phyloP scores from a whole-genome alignment of 64 coral and sea anemone genomes.

The Astreopora myriophthalma region DNA sequence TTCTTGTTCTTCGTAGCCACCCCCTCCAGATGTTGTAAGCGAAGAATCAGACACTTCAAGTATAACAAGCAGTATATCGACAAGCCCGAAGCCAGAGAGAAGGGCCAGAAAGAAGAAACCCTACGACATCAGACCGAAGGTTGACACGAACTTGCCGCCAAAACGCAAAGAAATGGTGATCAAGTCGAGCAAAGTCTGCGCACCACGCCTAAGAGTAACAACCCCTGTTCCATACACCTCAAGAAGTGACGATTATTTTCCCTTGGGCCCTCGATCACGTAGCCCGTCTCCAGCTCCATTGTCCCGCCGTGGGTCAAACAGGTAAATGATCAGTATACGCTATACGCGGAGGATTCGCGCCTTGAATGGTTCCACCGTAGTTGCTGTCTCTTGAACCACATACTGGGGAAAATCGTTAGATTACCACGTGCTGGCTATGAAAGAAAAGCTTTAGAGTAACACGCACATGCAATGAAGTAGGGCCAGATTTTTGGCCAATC shows the following conservation, averaged over 20 bases:
- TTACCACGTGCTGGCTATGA: too few species aligned
- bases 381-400: too few species aligned
- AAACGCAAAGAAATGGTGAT: not conserved
- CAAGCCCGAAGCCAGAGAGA: not conserved
- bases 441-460: too few species aligned
- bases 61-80: slow-evolving; percentile 16
- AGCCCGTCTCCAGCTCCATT: slow-evolving; percentile 3
- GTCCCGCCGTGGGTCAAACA: not conserved
- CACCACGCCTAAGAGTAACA: not conserved
- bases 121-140: not conserved
- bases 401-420: too few species aligned
- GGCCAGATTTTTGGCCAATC: too few species aligned
- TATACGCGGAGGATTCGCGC: not conserved
- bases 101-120: not conserved
- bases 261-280: not conserved
- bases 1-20: not conserved
- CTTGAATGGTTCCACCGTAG: not conserved
- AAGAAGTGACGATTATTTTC: not conserved
- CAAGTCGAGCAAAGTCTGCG: not conserved
- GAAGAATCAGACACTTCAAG: slow-evolving; percentile 32
- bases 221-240: not conserved
- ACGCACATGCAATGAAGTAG: too few species aligned
- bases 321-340: not conserved
- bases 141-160: slow-evolving; percentile 15
- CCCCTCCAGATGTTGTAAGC: not conserved